These are phyloP conservation scores for Steinernema scapterisci DNA, from an alignment of 2,888 invertebrate genomes.

Conservation along the genomic window DNA sequence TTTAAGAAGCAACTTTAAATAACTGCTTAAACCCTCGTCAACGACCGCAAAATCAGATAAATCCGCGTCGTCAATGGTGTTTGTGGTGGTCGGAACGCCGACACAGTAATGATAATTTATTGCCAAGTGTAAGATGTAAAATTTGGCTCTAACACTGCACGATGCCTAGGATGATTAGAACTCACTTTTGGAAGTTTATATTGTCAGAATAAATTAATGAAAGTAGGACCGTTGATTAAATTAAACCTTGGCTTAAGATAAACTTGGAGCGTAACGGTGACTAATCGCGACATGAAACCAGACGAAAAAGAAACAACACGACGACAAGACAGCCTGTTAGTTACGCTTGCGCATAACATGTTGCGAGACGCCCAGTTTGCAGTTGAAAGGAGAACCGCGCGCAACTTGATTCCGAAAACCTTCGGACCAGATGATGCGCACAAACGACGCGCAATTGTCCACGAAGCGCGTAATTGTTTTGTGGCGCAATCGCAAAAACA, in stretches of 20 bases:
- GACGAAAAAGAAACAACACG: not conserved
- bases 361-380: not conserved
- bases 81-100: not conserved
- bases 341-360: slow-evolving; percentile 20
- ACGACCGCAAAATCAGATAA: not conserved
- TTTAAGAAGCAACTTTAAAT: not conserved
- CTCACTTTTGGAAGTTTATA: too few relatives aligned
- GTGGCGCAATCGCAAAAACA: not conserved
- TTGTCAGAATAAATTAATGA: too few relatives aligned
- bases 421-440: not conserved
- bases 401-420: slow-evolving; percentile 23
- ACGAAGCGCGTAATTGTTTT: not conserved
- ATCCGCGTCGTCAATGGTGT: not conserved
- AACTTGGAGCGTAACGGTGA: not conserved
- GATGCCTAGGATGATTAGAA: too few relatives aligned
- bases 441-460: not conserved
- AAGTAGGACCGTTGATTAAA: too few relatives aligned
- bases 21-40: slow-evolving; percentile 5
- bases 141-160: not conserved
- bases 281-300: not conserved
- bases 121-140: slow-evolving; percentile 5
- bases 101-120: slow-evolving; percentile 29
- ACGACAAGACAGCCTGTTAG: not conserved
- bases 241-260: not conserved
- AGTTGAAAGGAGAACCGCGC: not conserved